These are phyloP conservation scores for Peribatodes rhomboidaria DNA, from an alignment of 2,888 invertebrate genomes.

Conservation along the genomic window DNA sequence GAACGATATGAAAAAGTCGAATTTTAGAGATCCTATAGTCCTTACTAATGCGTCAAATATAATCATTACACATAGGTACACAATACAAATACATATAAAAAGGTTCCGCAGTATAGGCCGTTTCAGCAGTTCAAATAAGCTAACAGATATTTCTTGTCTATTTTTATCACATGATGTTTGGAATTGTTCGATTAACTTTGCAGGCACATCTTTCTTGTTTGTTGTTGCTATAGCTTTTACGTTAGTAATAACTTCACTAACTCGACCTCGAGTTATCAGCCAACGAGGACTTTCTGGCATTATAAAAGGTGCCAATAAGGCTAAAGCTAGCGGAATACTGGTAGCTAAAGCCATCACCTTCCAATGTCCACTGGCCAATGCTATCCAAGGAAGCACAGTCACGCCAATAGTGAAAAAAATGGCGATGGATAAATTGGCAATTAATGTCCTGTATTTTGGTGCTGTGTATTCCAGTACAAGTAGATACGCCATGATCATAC, in stretches of 20 bases:
- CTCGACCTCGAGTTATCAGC: constrained; percentile 67
- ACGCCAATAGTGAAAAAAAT: constrained; percentile 51
- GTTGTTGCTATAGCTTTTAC: constrained; percentile 8
- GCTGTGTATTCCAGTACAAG: constrained; percentile 39
- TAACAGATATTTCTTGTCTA: constrained; percentile 45
- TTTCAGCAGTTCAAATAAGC: constrained; percentile 60
- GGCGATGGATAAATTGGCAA: constrained; percentile 37
- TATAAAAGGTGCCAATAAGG: constrained; percentile 63
- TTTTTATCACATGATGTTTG: constrained; percentile 52
- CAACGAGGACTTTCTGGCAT: constrained; percentile 76
- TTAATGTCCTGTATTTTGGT: constrained; percentile 37
- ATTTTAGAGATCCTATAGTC: constrained; percentile 64
- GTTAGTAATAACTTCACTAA: constrained; percentile 60
- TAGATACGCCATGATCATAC: constrained; percentile 39
- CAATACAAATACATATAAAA: constrained; percentile 62
- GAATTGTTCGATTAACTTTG: constrained; percentile 48
- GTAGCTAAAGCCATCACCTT: constrained; percentile 65
- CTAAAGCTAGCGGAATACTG: constrained; percentile 65
- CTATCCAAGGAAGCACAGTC: constrained; percentile 69
- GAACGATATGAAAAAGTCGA: constrained; percentile 73
- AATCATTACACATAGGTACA: constrained; percentile 62
- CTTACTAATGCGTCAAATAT: constrained; percentile 69
- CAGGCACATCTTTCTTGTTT: constrained; percentile 1
- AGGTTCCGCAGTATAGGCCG: constrained; percentile 61
- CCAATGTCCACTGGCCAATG: constrained; percentile 71